A percentile compares a stretch with the other conserved stretches of the same genome.
These are phyloP conservation scores for Neoascia interrupta DNA, from an alignment of 2,888 invertebrate genomes.

Conservation along the genomic window DNA sequence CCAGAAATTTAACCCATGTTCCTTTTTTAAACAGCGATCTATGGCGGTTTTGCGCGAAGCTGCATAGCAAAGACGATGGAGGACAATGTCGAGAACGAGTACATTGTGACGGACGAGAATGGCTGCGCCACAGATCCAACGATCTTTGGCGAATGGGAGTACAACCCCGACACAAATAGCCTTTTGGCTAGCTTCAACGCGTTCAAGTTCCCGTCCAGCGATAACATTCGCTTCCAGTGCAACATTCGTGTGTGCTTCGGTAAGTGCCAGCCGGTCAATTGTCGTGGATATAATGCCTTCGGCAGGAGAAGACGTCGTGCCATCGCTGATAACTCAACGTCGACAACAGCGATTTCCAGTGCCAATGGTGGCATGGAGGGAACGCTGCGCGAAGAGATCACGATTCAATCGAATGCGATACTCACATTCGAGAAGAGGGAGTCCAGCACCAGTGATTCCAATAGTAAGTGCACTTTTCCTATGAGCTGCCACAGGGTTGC, in stretches of 20 bases:
- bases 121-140: constrained; percentile 96
- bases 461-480: constrained; percentile 81
- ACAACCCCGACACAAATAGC: constrained; percentile 91
- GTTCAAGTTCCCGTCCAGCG: constrained; percentile 96
- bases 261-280: constrained; percentile 96
- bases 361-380: constrained; percentile 84
- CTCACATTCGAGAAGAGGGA: constrained; percentile 92
- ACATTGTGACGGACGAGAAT: constrained; percentile 94
- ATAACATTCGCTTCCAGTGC: constrained; percentile 96
- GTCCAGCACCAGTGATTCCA: constrained; percentile 89
- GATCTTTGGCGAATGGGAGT: constrained; percentile 96
- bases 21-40: constrained; percentile 83
- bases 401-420: constrained; percentile 94
- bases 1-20: not conserved
- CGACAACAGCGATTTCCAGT: constrained; percentile 82
- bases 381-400: constrained; percentile 94
- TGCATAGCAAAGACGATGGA: constrained; percentile 96
- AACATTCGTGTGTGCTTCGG: constrained; percentile 97
- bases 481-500: not conserved
- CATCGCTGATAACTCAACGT: constrained; percentile 77
- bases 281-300: constrained; percentile 93
- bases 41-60: constrained; percentile 95
- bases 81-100: constrained; percentile 92
- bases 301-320: constrained; percentile 88
- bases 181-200: constrained; percentile 94